phyloP scores from a whole-genome alignment of 2,797 vertebrate genomes.

The Crenichthys baileyi region DNA sequence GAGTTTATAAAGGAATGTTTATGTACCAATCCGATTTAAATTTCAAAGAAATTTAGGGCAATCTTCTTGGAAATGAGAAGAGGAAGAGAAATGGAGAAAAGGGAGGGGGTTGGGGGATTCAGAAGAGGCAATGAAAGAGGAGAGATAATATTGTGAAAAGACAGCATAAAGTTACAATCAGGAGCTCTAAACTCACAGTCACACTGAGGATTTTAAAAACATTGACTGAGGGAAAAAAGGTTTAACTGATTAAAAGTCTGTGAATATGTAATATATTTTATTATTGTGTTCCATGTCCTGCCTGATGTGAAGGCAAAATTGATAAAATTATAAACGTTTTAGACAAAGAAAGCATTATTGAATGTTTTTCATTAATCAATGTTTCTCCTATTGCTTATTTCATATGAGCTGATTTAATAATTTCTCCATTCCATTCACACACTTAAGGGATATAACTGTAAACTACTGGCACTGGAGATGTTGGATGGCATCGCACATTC shows the following conservation, averaged over 20 bases:
- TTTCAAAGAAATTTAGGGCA: constrained; percentile 50
- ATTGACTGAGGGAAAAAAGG: constrained; percentile 3
- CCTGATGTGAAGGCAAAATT: not conserved
- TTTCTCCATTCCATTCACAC: not conserved
- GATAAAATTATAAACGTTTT: not conserved
- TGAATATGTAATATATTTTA: not conserved
- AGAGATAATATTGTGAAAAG: constrained; percentile 30
- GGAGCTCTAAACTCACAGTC: constrained; percentile 36
- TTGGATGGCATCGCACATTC: not conserved
- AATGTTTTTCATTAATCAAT: not conserved
- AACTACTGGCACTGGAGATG: not conserved
- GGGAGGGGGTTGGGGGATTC: constrained; percentile 14
- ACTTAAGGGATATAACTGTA: not conserved
- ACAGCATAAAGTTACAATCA: constrained; percentile 19
- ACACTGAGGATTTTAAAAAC: constrained; percentile 30
- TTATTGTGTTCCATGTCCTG: not conserved
- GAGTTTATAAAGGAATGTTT: constrained; percentile 46
- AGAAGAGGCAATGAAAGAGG: constrained; percentile 28
- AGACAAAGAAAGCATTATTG: not conserved
- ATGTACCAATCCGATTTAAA: constrained; percentile 55
- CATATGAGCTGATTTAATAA: not conserved
- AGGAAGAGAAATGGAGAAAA: constrained; percentile 12
- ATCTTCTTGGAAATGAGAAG: constrained; percentile 23
- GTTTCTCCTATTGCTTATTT: not conserved
- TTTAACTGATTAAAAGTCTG: not conserved